Conservation (phyloP, 2,797 vertebrate genomes). For the Rhabdomys pumilio region DNA sequence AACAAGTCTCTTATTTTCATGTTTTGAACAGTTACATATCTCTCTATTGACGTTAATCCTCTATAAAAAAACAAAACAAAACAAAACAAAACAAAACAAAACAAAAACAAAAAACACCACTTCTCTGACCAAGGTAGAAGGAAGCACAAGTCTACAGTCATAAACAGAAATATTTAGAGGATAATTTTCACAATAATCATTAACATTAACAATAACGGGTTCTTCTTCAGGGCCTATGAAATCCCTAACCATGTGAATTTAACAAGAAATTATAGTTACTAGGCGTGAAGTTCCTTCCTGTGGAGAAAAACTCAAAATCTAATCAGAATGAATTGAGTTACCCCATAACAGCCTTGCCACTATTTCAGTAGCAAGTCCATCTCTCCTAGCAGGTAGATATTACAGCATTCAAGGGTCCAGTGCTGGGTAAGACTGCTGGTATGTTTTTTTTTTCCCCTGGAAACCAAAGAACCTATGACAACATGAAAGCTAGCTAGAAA, state of each 20-base stretch:
- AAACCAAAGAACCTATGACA: neutral
- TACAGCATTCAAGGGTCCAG: neutral
- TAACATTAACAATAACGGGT: neutral
- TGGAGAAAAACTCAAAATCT: neutral
- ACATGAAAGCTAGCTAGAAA: neutral
- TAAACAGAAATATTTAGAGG: neutral
- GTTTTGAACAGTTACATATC: neutral
- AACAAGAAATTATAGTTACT: neutral
- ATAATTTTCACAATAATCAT: neutral
- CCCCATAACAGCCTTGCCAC: neutral
- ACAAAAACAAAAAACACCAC: too few species aligned
- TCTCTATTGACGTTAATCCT: neutral
- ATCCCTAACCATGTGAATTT: neutral
- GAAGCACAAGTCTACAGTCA: neutral
- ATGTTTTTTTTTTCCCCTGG: neutral
- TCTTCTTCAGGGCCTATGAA: neutral
- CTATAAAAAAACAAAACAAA: neutral
- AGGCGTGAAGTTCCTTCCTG: neutral
- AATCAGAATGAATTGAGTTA: neutral
- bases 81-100: too few species aligned
- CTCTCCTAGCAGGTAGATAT: neutral
- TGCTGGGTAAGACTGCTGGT: neutral
- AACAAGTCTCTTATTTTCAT: neutral
- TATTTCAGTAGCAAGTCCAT: neutral
- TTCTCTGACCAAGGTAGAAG: neutral